A percentile compares a stretch with the other conserved stretches of the same genome.
Evolutionary conservation across 2,797 vertebrate genomes (phyloP).

Genomic region (Melopsittacus undulatus): DNA sequence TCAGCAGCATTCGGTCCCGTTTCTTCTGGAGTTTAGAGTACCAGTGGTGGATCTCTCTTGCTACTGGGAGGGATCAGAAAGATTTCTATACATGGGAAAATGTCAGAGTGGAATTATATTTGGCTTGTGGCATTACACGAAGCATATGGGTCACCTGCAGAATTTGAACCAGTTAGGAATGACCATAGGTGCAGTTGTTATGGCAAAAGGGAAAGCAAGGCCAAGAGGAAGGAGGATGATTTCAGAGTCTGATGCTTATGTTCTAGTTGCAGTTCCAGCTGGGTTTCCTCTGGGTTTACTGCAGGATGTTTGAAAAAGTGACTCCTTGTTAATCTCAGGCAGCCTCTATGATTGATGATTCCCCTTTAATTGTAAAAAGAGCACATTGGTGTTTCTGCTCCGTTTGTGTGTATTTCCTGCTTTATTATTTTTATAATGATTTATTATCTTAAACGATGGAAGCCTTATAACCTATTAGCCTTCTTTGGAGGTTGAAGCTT

Average conservation of each 20-base stretch:
- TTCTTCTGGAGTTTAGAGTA: not conserved
- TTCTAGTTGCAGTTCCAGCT: slow-evolving; percentile 73
- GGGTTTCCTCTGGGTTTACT: slow-evolving; percentile 77
- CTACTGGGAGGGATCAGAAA: not conserved
- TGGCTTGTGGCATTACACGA: slow-evolving; percentile 33
- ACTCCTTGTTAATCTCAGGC: slow-evolving; percentile 75
- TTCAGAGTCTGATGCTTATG: slow-evolving; percentile 57
- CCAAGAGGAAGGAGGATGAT: not conserved
- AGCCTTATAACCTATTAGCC: slow-evolving; percentile 70
- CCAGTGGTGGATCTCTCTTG: not conserved
- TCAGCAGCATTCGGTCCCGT: not conserved
- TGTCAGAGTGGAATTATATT: slow-evolving; percentile 30
- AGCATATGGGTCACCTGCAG: slow-evolving; percentile 36
- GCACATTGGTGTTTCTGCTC: slow-evolving; percentile 71
- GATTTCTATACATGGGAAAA: slow-evolving; percentile 29
- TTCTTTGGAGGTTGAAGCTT: slow-evolving; percentile 22
- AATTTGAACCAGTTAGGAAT: slow-evolving; percentile 31
- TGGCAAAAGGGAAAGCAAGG: not conserved
- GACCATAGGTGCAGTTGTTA: slow-evolving; percentile 2
- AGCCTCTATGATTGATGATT: slow-evolving; percentile 74
- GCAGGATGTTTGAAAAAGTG: slow-evolving; percentile 79
- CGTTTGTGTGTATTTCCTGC: slow-evolving; percentile 73
- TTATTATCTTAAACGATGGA: slow-evolving; percentile 69
- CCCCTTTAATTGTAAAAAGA: slow-evolving; percentile 70
- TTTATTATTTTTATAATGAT: slow-evolving; percentile 77